phyloP scores from a whole-genome alignment of 2,888 invertebrate genomes.

The Scaptomyza polygonia region DNA sequence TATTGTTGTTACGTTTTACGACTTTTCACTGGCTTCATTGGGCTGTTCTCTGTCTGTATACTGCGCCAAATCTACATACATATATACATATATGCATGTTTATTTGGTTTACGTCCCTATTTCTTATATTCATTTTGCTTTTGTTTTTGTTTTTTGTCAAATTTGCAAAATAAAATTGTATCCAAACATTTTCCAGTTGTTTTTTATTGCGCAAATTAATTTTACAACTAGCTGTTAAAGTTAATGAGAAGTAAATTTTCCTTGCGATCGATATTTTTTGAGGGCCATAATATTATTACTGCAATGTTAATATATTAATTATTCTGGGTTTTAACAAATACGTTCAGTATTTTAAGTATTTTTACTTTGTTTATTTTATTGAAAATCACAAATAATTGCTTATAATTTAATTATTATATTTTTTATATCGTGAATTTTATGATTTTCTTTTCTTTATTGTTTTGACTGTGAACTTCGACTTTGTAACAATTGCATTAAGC shows the following conservation, averaged over 20 bases:
- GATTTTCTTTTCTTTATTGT: not conserved
- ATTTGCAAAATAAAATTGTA: conserved; percentile 44
- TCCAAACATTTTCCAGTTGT: conserved; percentile 58
- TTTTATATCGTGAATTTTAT: no score
- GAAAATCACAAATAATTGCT: not conserved
- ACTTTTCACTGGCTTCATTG: conserved; percentile 45
- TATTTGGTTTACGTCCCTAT: conserved; percentile 41
- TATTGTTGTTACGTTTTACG: conserved; percentile 79
- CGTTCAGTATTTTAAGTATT: not conserved
- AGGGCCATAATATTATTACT: no score
- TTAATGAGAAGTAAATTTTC: not conserved
- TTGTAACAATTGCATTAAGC: no score
- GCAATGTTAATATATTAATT: no score
- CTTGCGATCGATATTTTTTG: no score
- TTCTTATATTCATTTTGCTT: conserved; percentile 34
- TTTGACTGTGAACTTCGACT: no score
- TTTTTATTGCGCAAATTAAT: conserved; percentile 62
- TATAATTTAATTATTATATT: not conserved
- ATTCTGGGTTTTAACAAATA: no score
- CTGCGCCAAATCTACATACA: conserved; percentile 46
- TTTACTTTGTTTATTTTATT: not conserved
- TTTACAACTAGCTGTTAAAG: conserved; percentile 42
- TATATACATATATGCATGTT: conserved; percentile 18
- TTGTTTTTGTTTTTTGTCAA: conserved; percentile 29
- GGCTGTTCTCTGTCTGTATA: conserved; percentile 15